phyloP scores from a whole-genome alignment of 2,797 vertebrate species.

The Ciconia nigra region DNA sequence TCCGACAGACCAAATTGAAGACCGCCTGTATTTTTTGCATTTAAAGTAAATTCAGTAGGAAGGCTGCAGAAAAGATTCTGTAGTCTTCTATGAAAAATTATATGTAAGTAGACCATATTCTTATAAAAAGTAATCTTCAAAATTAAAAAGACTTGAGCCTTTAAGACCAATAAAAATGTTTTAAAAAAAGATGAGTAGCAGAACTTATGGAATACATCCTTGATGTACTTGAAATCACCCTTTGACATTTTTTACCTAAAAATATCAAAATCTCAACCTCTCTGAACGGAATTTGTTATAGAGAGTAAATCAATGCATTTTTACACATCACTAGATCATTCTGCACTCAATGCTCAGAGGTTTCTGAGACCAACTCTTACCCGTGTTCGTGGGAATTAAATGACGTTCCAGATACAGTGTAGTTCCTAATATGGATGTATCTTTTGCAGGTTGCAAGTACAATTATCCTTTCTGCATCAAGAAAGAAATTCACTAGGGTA shows the following conservation, averaged over 20 bases:
- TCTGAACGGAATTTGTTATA: background rate
- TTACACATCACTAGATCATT: background rate
- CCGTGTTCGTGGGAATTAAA: background rate
- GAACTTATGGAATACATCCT: background rate
- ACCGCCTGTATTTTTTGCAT: background rate
- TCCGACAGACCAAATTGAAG: slow-evolving; percentile 11
- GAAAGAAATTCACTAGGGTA: background rate
- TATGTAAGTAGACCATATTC: background rate
- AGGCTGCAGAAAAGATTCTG: background rate
- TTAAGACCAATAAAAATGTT: background rate
- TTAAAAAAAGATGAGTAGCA: background rate
- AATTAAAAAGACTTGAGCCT: background rate
- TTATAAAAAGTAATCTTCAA: background rate
- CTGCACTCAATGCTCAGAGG: background rate
- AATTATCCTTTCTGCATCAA: background rate
- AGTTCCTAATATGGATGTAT: background rate
- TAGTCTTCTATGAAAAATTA: background rate
- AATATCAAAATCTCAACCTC: background rate
- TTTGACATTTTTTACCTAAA: background rate
- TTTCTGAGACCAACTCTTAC: background rate
- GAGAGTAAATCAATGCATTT: background rate
- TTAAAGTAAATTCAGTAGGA: background rate
- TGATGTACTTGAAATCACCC: background rate
- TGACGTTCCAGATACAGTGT: background rate
- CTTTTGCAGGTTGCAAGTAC: background rate